Base-by-base conservation (phyloP, 2,888 invertebrate genomes). In the Pilophorus perplexus region DNA sequence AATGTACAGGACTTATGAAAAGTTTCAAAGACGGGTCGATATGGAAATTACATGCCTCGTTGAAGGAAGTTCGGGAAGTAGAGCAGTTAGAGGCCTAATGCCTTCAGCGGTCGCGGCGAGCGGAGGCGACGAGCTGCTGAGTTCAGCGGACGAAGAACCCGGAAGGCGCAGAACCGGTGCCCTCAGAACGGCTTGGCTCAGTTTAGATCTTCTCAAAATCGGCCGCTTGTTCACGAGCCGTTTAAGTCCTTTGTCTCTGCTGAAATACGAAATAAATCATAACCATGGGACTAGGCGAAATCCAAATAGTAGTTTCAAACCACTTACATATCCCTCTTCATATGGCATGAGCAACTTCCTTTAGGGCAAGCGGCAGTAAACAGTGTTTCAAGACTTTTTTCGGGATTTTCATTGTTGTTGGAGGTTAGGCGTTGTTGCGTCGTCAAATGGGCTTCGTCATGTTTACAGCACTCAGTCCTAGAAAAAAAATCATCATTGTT, bases 321-420 rank as follows among this genome's bases (percentile, higher is more conserved):
- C 27, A 64, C 28, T 52, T 23, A 64, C 64, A 12, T 22, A 4
- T 71, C 69, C 22, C 59, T 66, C 28, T 68, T 70, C 46, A 67
- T 71, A 55, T 73, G 73, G 44, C 73, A 73, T 37, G 70, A 67
- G 54, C 74, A 74, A 5, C 72, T 72, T 14, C 68, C 71, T 60
- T 72, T 71, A 4, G 69, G 66, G 64, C 73, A 74, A 33, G 73
- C 72, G n/a, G 72, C 72, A 20, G 74, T 55, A 10, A 71, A 71
- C 18, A 72, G 68, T n/a, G 62, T 67, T 64, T 72, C 70, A 18
- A 72, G 54, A 22, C 67, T 67, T 22, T 69, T 60, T 66, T 72
- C 72, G 8, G 72, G 71, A 8, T 68, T 40, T 4, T 52, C 52
- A 16, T 12, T 44, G 4, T 16, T 5, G n/a, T 28, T 52, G 12